Base-by-base conservation (phyloP, 37 sponge, comb jelly and placozoan genomes). In the Lycopodina hypogea region DNA sequence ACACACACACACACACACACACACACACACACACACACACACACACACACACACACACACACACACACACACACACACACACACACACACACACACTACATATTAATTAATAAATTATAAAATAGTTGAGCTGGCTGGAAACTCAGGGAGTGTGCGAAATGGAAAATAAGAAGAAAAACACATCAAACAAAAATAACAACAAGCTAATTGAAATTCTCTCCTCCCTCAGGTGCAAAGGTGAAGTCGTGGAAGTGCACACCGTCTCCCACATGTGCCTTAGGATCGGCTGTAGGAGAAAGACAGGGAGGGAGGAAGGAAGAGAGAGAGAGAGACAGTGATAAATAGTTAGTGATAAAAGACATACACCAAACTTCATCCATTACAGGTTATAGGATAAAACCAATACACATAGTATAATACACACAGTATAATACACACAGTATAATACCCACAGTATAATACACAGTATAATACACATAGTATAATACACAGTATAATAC, bases 171-270 rank as follows among this genome's bases (percentile, higher is more conserved):
- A 34, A 18, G 22, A 73, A 73, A 71, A 48, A 45, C 15, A 45
- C 28, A 68, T 35, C 9, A 45, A 26, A 21, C 12, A 6, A 61
- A 37, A 8, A 60, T n/a, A n/a, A n/a, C n/a, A n/a, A n/a, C n/a
- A n/a, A n/a, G n/a, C 61, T 68, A 78, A 41, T 88, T 29, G 56
- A 88, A 88, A 35, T 81, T 82, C n/a, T 60, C 45, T 15, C 88
- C 88, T 18, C 48, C 53, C 60, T 90, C 85, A 45, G 81, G 82
- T 23, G 80, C 85, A 81, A 81, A 90, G 1, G 90, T 84, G 73
- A 90, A 90, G 69, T 84, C 90, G 18, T 90, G 78, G 48, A 90
- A 90, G 51, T 90, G 90, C 0, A 90, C 90, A 0, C 82, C 85
- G 23, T 84, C 90, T 22, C 90, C 90, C 2, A 83, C 84, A 78